Evolutionary conservation across 2,888 invertebrate genomes (phyloP).

Genomic region (Phoenoteleia sp.): DNA sequence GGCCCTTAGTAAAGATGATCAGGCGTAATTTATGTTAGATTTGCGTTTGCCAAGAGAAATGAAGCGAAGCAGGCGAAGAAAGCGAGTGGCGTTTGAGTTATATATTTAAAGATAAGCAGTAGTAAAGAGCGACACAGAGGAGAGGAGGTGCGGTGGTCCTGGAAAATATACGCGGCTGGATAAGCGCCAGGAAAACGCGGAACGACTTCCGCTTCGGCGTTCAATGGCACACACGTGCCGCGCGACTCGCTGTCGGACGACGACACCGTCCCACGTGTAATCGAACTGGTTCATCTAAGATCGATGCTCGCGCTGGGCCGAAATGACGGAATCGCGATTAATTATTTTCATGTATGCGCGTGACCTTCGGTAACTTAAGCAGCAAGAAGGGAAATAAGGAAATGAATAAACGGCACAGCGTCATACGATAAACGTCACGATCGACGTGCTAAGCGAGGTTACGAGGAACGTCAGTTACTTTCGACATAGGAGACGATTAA

Average conservation of each 20-base stretch:
- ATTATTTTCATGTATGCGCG: not conserved
- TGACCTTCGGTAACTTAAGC: conserved; percentile 43
- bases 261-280: conserved; percentile 58
- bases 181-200: conserved; percentile 69
- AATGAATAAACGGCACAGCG: conserved; percentile 56
- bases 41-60: too few relatives aligned
- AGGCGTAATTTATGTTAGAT: too few relatives aligned
- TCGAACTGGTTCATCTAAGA: conserved; percentile 54
- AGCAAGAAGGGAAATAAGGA: conserved; percentile 44
- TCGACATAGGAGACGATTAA: conserved; percentile 50
- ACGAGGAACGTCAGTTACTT: conserved; percentile 54
- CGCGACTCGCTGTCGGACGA: conserved; percentile 55
- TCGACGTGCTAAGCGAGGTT: conserved; percentile 56
- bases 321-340: not conserved
- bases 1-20: too few relatives aligned
- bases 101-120: conserved; percentile 36
- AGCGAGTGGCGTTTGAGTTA: conserved; percentile 17
- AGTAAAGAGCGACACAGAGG: conserved; percentile 13
- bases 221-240: conserved; percentile 62
- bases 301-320: too few relatives aligned
- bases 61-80: conserved; percentile 21
- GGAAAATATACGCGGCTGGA: conserved; percentile 66
- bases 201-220: conserved; percentile 70
- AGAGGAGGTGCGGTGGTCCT: not conserved
- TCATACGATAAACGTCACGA: conserved; percentile 67